A percentile compares a stretch with the other conserved stretches of the same genome.
These are phyloP conservation scores for Cephalopterus ornatus DNA, from an alignment of 2,113 vertebrate species.

Conservation along the genomic window DNA sequence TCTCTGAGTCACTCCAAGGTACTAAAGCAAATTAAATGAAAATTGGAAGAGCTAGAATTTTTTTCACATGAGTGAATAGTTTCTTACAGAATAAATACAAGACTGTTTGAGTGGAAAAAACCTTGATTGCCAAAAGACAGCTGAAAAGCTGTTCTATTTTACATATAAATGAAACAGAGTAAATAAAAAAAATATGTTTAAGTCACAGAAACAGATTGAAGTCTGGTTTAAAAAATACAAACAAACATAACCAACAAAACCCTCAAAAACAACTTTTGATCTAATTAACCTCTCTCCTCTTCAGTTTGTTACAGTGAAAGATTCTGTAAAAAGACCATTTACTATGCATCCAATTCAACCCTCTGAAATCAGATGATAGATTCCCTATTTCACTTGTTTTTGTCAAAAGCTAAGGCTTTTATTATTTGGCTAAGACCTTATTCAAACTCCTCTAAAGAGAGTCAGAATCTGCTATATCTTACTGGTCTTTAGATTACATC, in stretches of 20 bases:
- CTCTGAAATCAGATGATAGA: not conserved
- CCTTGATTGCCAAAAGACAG: conserved; percentile 46
- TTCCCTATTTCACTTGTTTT: not conserved
- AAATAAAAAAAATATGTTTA: conserved; percentile 32
- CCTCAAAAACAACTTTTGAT: not conserved
- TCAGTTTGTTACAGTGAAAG: not conserved
- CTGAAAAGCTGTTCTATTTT: conserved; percentile 52
- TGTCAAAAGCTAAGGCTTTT: not conserved
- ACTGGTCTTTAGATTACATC: not conserved
- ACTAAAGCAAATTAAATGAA: conserved; percentile 69
- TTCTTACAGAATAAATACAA: conserved; percentile 69
- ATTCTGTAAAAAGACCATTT: not conserved
- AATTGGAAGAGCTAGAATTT: conserved; percentile 63
- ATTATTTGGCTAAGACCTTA: not conserved
- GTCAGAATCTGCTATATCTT: not conserved
- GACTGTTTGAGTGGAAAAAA: conserved; percentile 61
- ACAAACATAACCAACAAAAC: not conserved
- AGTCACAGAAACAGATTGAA: conserved; percentile 21
- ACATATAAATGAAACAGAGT: conserved; percentile 59
- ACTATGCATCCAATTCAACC: not conserved
- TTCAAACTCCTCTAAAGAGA: not conserved
- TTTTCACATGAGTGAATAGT: conserved; percentile 66
- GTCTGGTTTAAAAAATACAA: not conserved
- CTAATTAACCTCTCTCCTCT: not conserved
- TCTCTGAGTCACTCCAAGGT: conserved; percentile 52